Evolutionary conservation across 2,888 invertebrate species (phyloP).

Genomic region (Acanthopleura granulata): DNA sequence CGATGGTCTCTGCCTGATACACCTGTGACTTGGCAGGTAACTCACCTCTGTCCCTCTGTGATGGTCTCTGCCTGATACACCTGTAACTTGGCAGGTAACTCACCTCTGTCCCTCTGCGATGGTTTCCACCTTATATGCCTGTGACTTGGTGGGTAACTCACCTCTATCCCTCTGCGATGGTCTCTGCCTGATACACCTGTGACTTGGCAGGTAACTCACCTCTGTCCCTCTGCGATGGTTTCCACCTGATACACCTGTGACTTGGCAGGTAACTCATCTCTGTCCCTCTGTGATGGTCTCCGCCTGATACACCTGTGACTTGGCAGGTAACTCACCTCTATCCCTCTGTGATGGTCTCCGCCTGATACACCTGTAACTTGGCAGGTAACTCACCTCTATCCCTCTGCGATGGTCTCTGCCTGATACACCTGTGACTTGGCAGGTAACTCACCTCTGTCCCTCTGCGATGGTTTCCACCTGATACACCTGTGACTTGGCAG

Average conservation of each 20-base stretch:
- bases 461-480: slow-evolving; percentile 89
- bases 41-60: too few relatives aligned
- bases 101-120: slow-evolving; percentile 94
- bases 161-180: too few relatives aligned
- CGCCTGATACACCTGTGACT: slow-evolving; percentile 89
- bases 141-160: slow-evolving; percentile 93
- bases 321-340: slow-evolving; percentile 89
- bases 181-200: too few relatives aligned
- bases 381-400: slow-evolving; percentile 89
- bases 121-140: slow-evolving; percentile 88
- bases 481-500: slow-evolving; percentile 96
- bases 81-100: too few relatives aligned
- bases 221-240: slow-evolving; percentile 78
- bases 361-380: slow-evolving; percentile 93
- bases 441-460: slow-evolving; percentile 88
- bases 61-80: too few relatives aligned
- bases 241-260: slow-evolving; percentile 92
- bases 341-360: slow-evolving; percentile 90
- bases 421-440: slow-evolving; percentile 96
- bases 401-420: too few relatives aligned
- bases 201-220: slow-evolving; percentile 83
- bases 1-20: too few relatives aligned
- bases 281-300: too few relatives aligned
- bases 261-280: slow-evolving; percentile 88
- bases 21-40: too few relatives aligned